Evolutionary conservation across 2,888 invertebrate genomes (phyloP), one percentile per base, ranked within the genome.

Genomic region (Cynaeus angustus): DNA sequence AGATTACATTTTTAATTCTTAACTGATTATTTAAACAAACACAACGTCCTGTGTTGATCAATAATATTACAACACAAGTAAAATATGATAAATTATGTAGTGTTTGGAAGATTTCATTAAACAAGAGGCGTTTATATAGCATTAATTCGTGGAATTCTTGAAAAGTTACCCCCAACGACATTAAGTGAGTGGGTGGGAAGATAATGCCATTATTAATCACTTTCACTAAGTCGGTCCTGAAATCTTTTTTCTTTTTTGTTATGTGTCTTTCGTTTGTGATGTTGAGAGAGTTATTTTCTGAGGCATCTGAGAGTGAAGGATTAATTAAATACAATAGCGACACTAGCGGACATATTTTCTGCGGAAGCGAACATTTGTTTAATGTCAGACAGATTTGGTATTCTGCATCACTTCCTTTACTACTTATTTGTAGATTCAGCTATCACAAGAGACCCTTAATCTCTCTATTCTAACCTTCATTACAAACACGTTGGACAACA

Each of bases 191-290:
- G 45, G 45, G 55, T 55, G 46, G 46, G 55, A 14, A 21, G 56
- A 46, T 45, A 45, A 26, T 30, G 55, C 21, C 33, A 37, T 53
- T 62, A 62, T 66, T 66, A 66, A 65, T 65, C 43, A 48, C 37
- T 64, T 21, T 53, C 12, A 13, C n/a, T 14, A 37, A 55, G 38
- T 55, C 26, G 28, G 13, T 26, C 41, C 38, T 53, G 16, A 53
- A 64, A 43, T 43, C 62, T 41, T 28, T 38, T n/a, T 10, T 9
- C 28, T 52, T 64, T 59, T 64, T 43, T 21, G 53, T 21, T 14
- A 52, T 38, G 41, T 64, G 43, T 61, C 43, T 45, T 41, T 43
- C 48, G 55, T 10, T 9, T 37, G 12, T 37, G 37, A 37, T 37
- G 38, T 14, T 55, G 37, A 16, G 14, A 55, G 21, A 21, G 21